Percentiles rank a stretch among this genome's conserved stretches.
Conservation (phyloP, 2,888 invertebrate species). For the Napeogenes inachia region DNA sequence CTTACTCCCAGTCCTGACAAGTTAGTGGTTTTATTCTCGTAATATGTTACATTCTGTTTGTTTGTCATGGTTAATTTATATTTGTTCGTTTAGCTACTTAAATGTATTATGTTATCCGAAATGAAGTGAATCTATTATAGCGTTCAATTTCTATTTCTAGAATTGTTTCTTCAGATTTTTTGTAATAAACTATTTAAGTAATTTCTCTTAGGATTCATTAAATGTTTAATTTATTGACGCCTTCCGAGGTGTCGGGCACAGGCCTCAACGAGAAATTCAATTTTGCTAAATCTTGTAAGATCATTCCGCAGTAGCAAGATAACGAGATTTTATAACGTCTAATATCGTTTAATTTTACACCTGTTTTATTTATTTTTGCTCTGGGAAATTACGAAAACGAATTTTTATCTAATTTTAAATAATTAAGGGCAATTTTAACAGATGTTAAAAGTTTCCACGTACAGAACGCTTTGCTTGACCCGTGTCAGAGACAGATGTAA, state of each 20-base stretch:
- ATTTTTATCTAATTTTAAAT: background rate
- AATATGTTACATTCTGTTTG: constrained; percentile 11
- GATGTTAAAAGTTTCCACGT: too few species aligned
- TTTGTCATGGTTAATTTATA: too few species aligned
- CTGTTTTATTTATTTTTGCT: background rate
- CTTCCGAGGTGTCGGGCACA: background rate
- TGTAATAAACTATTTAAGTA: background rate
- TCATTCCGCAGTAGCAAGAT: background rate
- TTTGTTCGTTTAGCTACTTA: too few species aligned
- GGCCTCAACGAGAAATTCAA: constrained; percentile 25
- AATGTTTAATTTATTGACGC: constrained; percentile 1
- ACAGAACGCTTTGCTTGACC: too few species aligned
- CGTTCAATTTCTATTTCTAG: too few species aligned
- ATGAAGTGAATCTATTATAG: too few species aligned
- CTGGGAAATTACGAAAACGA: background rate
- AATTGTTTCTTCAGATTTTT: background rate
- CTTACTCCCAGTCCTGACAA: constrained; percentile 11
- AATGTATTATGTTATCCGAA: too few species aligned
- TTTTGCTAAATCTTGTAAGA: constrained; percentile 17
- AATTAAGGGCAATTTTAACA: too few species aligned
- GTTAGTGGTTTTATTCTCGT: constrained; percentile 17
- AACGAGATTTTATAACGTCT: background rate
- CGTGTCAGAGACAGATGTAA: too few species aligned
- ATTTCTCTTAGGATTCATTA: background rate
- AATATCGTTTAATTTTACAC: background rate